Evolutionary conservation across 2,888 invertebrate genomes (phyloP).

Genomic region (Eubasilissa splendida): DNA sequence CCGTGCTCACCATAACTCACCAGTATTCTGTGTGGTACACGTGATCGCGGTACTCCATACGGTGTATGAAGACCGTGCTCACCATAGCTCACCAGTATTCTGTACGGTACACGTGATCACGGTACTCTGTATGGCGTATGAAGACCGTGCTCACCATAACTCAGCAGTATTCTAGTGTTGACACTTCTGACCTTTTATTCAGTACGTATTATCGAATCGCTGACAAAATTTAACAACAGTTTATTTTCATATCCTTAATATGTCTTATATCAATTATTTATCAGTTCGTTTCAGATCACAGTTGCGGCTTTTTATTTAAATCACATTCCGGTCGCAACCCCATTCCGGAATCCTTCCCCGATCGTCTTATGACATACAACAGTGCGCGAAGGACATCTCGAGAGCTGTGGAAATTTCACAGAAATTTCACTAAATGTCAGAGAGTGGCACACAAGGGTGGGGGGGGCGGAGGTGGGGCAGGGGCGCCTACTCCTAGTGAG

Average conservation of each 20-base stretch:
- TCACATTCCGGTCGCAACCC: conserved; percentile 66
- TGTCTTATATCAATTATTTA: conserved; percentile 62
- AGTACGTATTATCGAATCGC: conserved; percentile 49
- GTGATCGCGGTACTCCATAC: too few relatives aligned
- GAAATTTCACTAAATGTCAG: conserved; percentile 44
- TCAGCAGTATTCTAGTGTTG: neutral
- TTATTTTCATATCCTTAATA: conserved; percentile 59
- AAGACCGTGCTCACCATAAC: conserved; percentile 21
- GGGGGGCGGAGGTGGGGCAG: conserved; percentile 43
- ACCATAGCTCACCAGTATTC: too few relatives aligned
- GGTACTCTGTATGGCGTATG: neutral
- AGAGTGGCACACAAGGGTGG: conserved; percentile 11
- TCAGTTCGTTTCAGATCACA: conserved; percentile 72
- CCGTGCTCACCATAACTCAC: neutral
- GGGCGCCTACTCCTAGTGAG: conserved; percentile 73
- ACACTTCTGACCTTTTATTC: conserved; percentile 43
- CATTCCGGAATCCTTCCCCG: conserved; percentile 38
- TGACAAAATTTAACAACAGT: conserved; percentile 56
- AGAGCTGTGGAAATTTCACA: conserved; percentile 47
- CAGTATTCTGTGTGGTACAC: too few relatives aligned
- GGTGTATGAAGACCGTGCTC: too few relatives aligned
- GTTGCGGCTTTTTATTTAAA: conserved; percentile 70
- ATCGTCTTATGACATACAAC: conserved; percentile 25
- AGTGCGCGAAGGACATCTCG: conserved; percentile 1
- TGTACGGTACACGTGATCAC: too few relatives aligned